A percentile compares a stretch with the other conserved stretches of the same genome.
These are phyloP conservation scores for Schizaphis graminum DNA, from an alignment of 2,888 invertebrate species.

Conservation along the genomic window DNA sequence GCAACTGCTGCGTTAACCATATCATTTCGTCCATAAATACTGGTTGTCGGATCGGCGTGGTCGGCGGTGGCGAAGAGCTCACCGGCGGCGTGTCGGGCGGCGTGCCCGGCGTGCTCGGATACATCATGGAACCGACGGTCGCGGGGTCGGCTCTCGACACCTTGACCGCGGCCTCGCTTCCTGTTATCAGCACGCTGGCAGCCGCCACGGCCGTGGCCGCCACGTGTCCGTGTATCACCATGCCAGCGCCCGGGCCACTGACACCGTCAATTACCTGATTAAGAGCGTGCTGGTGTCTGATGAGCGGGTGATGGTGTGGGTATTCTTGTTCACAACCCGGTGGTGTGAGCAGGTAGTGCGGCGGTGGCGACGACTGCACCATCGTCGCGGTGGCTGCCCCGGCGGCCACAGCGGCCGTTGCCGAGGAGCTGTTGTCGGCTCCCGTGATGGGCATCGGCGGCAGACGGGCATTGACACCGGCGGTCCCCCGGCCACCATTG, in stretches of 20 bases:
- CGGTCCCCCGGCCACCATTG: not conserved
- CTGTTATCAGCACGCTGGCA: conserved; percentile 67
- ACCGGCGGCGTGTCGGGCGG: conserved; percentile 88
- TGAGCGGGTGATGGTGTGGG: conserved; percentile 41
- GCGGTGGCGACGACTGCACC: conserved; percentile 54
- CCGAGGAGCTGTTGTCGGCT: conserved; percentile 69
- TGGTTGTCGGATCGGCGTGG: conserved; percentile 71
- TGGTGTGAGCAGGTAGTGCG: conserved; percentile 69
- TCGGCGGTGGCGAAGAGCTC: conserved; percentile 73
- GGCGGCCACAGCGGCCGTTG: conserved; percentile 69
- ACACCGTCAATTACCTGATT: conserved; percentile 71
- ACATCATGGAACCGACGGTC: conserved; percentile 69
- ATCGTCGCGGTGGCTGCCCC: not conserved
- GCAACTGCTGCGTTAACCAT: conserved; percentile 80
- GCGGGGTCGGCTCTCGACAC: conserved; percentile 68
- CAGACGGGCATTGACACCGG: conserved; percentile 67
- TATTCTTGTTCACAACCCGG: conserved; percentile 74
- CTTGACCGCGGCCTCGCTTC: conserved; percentile 69
- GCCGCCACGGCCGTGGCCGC: not conserved
- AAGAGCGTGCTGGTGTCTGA: conserved; percentile 73
- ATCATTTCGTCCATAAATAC: conserved; percentile 76
- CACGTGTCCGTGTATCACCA: conserved; percentile 68
- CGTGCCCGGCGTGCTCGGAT: conserved; percentile 78
- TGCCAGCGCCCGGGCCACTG: conserved; percentile 69
- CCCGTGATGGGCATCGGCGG: conserved; percentile 67